phyloP scores from a whole-genome alignment of 2,797 vertebrate species.

The Falco peregrinus region DNA sequence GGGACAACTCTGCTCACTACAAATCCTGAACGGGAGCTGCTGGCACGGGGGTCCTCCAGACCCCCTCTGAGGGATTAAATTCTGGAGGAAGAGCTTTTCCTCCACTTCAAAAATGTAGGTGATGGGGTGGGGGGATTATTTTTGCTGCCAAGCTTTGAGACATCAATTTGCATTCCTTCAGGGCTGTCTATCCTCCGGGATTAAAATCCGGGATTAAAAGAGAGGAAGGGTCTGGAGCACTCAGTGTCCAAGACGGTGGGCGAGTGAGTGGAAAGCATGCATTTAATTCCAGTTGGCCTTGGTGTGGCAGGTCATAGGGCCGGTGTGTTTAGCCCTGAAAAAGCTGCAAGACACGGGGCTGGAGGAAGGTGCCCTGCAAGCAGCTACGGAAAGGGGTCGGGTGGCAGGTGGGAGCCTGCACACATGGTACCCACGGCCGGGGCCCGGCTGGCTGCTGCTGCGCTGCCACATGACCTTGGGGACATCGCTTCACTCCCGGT shows the following conservation, averaged over 20 bases:
- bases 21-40: background rate
- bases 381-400: background rate
- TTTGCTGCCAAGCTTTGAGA: background rate
- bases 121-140: background rate
- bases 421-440: background rate
- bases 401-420: accelerated
- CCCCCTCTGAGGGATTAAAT: background rate
- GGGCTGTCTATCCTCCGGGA: background rate
- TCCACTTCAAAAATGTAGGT: background rate
- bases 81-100: background rate
- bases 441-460: background rate
- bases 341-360: background rate
- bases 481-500: background rate
- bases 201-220: background rate
- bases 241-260: too few relatives aligned
- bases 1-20: accelerated
- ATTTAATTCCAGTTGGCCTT: background rate
- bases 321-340: background rate
- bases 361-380: background rate
- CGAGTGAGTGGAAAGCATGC: background rate
- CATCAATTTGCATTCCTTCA: background rate
- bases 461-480: background rate
- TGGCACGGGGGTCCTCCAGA: too few relatives aligned
- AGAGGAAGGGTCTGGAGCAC: background rate
- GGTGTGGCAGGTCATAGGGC: background rate